Percentiles rank a stretch among this genome's conserved stretches.
phyloP scores from a whole-genome alignment of 2,888 invertebrate species.

The Tiliacea citrago region DNA sequence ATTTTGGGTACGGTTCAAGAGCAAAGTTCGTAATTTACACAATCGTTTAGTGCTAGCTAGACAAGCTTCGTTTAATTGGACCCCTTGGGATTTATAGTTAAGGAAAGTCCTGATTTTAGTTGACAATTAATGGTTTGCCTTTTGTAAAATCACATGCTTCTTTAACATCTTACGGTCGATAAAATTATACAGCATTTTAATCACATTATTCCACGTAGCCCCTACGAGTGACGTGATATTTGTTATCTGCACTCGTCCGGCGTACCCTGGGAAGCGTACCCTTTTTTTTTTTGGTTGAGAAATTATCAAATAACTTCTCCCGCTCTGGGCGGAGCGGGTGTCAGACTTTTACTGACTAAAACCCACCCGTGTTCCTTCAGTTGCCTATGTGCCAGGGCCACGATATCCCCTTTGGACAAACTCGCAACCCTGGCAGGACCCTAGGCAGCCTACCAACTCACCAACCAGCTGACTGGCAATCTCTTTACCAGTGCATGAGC shows the following conservation, averaged over 20 bases:
- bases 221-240: neutral
- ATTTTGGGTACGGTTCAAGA: constrained; percentile 33
- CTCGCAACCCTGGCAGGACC: too few relatives aligned
- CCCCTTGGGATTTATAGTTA: constrained; percentile 9
- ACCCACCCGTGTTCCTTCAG: too few relatives aligned
- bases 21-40: constrained; percentile 63
- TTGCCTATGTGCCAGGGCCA: too few relatives aligned
- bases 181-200: neutral
- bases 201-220: neutral
- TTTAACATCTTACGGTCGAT: neutral
- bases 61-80: constrained; percentile 56
- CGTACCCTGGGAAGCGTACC: too few relatives aligned
- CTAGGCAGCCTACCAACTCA: neutral
- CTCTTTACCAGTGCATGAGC: neutral
- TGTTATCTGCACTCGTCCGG: too few relatives aligned
- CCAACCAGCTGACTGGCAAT: neutral
- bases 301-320: too few relatives aligned
- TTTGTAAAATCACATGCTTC: neutral
- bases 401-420: too few relatives aligned
- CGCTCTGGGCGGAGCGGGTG: too few relatives aligned
- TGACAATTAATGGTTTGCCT: neutral
- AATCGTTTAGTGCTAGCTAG: constrained; percentile 44
- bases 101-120: neutral
- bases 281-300: too few relatives aligned
- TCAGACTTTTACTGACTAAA: too few relatives aligned